Percentiles rank a stretch among this genome's conserved stretches.
Conservation (phyloP, 2,888 invertebrate genomes). For the Gisinianus flammeolus region DNA sequence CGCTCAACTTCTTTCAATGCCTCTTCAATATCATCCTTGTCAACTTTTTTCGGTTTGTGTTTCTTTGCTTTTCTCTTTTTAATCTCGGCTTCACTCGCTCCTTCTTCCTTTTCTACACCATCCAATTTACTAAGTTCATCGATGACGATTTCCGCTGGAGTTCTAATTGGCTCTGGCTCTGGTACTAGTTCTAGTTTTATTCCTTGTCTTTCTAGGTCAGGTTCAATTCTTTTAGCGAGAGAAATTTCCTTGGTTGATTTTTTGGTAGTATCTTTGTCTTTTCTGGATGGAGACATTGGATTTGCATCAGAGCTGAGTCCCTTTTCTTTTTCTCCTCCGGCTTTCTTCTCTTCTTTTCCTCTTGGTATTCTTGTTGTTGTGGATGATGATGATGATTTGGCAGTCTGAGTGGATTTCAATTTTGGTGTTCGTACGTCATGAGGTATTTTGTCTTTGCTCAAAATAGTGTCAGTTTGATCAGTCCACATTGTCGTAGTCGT, state of each 20-base stretch:
- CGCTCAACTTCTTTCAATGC: conserved; percentile 52
- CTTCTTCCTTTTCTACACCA: conserved; percentile 38
- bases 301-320: too few relatives aligned
- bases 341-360: not conserved
- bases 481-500: too few relatives aligned
- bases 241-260: too few relatives aligned
- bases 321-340: not conserved
- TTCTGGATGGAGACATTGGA: not conserved
- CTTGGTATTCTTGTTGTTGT: not conserved
- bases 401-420: too few relatives aligned
- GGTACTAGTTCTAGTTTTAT: not conserved
- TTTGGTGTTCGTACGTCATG: too few relatives aligned
- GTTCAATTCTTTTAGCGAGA: too few relatives aligned
- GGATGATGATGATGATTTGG: too few relatives aligned
- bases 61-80: conserved; percentile 49
- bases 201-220: too few relatives aligned
- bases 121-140: too few relatives aligned
- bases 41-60: conserved; percentile 44
- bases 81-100: conserved; percentile 35
- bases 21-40: conserved; percentile 52
- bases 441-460: not conserved
- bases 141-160: not conserved
- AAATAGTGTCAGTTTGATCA: too few relatives aligned
- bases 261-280: too few relatives aligned
- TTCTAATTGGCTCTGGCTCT: not conserved